Percentiles rank a stretch among this genome's conserved stretches.
phyloP scores from a whole-genome alignment of 2,888 invertebrate species.

The Plemyria rubiginata region DNA sequence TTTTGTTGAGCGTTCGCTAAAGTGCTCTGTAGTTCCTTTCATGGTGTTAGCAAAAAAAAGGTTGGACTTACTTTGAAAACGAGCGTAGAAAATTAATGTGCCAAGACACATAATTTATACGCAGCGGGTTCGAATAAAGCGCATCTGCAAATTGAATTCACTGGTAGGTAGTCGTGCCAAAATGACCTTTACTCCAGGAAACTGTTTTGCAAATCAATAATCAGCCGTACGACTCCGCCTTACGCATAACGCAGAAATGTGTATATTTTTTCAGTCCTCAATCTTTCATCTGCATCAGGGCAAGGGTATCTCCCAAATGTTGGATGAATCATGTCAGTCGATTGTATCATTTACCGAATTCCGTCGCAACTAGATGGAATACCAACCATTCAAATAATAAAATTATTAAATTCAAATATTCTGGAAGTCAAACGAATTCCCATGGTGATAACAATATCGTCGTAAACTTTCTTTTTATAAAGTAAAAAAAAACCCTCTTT shows the following conservation, averaged over 20 bases:
- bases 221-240: background rate
- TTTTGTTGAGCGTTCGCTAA: background rate
- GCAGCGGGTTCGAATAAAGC: conserved; percentile 34
- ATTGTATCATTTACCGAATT: too few species aligned
- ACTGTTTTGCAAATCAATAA: background rate
- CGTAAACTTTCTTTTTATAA: too few species aligned
- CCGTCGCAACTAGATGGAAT: too few species aligned
- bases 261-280: too few species aligned
- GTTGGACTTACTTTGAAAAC: conserved; percentile 10
- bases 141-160: conserved; percentile 37
- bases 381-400: too few species aligned
- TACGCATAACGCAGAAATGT: background rate
- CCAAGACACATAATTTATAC: conserved; percentile 38
- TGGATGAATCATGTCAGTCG: too few species aligned
- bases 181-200: conserved; percentile 19
- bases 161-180: conserved; percentile 28
- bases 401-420: too few species aligned
- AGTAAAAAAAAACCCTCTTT: too few species aligned
- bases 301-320: too few species aligned
- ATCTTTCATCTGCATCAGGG: too few species aligned
- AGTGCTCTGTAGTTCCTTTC: background rate
- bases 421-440: too few species aligned
- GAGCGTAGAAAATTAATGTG: conserved; percentile 23
- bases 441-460: too few species aligned
- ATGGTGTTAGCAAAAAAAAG: conserved; percentile 13